Evolutionary conservation across 2,113 vertebrate genomes (phyloP), one percentile per base, ranked within the genome.

Genomic region (Aspiorhynchus laticeps): DNA sequence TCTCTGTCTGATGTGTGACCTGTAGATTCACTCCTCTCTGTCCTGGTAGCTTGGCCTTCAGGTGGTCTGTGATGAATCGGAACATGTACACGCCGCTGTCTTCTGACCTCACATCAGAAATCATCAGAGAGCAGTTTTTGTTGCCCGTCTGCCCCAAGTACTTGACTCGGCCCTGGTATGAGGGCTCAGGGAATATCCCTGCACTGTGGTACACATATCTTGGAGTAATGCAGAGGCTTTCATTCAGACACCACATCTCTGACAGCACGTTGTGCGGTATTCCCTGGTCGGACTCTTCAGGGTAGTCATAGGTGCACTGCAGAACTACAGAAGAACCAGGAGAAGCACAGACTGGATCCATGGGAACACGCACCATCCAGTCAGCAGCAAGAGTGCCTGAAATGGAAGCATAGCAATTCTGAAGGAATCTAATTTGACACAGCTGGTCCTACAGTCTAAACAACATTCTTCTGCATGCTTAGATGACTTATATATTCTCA

Each of bases 181-280:
- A 88, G 1, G 90, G 92, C 28, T 95, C 89, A 4, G 59, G 92
- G 65, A 93, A 91, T 78, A 95, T 92, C 0, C 90, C 90, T 1
- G 48, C 90, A 2, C 93, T 95, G 90, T 95, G 95, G 89, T 91
- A 94, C 75, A 95, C 90, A 21, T 95, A 94, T n/a, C 91, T 93
- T 67, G 63, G 85, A 17, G 94, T 94, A 84, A 95, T 84, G 63
- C 95, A 95, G 28, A 69, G 91, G 7, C 89, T 91, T 85, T 94
- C 82, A 80, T 87, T 88, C 0, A 91, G 91, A 87, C 95, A 95
- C 95, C 95, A 95, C 89, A 95, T 94, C 90, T 92, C 92, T 41
- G 94, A 93, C 76, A 76, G 36, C 36, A 94, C 92, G 1, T 83
- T 87, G 46, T 85, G 24, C 0, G 17, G 43, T 4, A 6, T 26